Evolutionary conservation across 1,140 invertebrate species (phyloP).

Genomic region (Conus ventricosus): DNA sequence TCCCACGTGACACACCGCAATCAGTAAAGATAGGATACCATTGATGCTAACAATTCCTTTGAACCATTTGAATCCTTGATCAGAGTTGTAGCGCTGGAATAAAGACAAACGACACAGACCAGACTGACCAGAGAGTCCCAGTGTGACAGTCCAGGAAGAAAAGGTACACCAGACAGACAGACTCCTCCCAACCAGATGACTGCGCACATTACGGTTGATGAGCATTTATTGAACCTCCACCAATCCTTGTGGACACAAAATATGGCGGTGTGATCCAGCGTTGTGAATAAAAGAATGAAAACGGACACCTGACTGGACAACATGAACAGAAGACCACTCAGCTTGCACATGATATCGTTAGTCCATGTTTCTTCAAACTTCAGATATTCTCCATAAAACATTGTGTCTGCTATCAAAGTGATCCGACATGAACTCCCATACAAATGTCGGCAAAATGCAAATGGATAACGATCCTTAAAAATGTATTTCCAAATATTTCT

Average conservation of each 20-base stretch:
- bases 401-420: slow-evolving; percentile 54
- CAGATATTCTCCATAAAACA: slow-evolving; percentile 32
- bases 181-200: too few species aligned
- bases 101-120: too few species aligned
- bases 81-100: too few species aligned
- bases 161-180: background rate
- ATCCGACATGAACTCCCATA: slow-evolving; percentile 44
- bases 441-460: slow-evolving; percentile 62
- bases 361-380: too few species aligned
- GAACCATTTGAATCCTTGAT: too few species aligned
- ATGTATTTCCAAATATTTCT: too few species aligned
- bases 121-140: background rate
- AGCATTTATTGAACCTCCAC: slow-evolving; percentile 30
- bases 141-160: slow-evolving; percentile 33
- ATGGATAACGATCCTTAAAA: slow-evolving; percentile 54
- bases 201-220: background rate
- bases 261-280: slow-evolving; percentile 50
- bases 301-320: slow-evolving; percentile 52
- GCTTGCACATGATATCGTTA: too few species aligned
- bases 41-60: too few species aligned
- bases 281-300: slow-evolving; percentile 49
- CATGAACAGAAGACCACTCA: too few species aligned
- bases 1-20: too few species aligned
- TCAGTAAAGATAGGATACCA: too few species aligned
- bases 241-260: slow-evolving; percentile 58